These are phyloP conservation scores for Tortrix viridana DNA, from an alignment of 2,888 invertebrate species.

Conservation along the genomic window DNA sequence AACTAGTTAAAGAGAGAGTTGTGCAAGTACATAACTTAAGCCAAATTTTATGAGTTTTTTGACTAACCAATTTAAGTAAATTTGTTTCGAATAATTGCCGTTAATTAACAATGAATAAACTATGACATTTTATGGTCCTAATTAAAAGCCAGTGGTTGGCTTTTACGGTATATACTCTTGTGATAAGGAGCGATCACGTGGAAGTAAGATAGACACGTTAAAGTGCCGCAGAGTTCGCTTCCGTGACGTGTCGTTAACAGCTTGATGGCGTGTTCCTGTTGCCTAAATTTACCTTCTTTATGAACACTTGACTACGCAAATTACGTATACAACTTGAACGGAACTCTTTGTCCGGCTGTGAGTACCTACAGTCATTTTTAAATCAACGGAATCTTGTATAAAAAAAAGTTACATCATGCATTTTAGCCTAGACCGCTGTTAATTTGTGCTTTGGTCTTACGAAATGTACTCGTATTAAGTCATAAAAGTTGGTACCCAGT, in stretches of 20 bases:
- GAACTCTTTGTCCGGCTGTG: slow-evolving; percentile 11
- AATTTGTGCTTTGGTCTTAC: too few relatives aligned
- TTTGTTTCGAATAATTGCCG: too few relatives aligned
- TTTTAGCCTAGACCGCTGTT: too few relatives aligned
- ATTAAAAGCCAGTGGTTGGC: too few relatives aligned
- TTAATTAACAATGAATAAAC: too few relatives aligned
- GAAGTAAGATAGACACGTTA: slow-evolving; percentile 12
- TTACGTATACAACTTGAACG: slow-evolving; percentile 17
- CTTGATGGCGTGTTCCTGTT: slow-evolving; percentile 51
- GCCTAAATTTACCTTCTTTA: slow-evolving; percentile 48
- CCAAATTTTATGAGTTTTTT: too few relatives aligned
- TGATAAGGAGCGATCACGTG: slow-evolving; percentile 4
- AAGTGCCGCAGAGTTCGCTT: slow-evolving; percentile 3
- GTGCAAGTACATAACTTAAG: too few relatives aligned
- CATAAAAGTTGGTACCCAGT: too few relatives aligned
- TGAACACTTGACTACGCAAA: slow-evolving; percentile 30
- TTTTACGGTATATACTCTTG: not conserved
- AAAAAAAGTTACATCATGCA: not conserved
- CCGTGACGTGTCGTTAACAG: slow-evolving; percentile 31
- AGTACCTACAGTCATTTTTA: not conserved
- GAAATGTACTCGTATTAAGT: too few relatives aligned
- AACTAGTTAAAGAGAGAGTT: too few relatives aligned
- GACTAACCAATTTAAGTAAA: too few relatives aligned
- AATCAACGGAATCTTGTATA: not conserved
- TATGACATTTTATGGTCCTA: too few relatives aligned